A percentile compares a stretch with the other conserved stretches of the same genome.
Conservation (phyloP, 2,888 invertebrate genomes). For the Amiota communis region DNA sequence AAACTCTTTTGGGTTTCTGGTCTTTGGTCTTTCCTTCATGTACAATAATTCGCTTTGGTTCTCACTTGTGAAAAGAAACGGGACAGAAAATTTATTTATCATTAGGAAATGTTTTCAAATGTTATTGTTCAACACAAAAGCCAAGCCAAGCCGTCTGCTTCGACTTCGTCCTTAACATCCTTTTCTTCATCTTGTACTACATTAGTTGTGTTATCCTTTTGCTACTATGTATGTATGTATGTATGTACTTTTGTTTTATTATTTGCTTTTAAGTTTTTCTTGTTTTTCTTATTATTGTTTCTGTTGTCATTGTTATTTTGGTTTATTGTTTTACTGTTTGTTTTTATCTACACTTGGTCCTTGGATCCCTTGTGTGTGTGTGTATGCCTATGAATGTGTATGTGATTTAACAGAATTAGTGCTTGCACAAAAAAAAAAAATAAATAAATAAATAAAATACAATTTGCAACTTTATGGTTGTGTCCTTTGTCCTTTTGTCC, state of each 20-base stretch:
- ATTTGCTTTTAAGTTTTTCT: background rate
- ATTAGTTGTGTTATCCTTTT: background rate
- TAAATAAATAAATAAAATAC: no score
- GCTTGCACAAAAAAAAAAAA: no score
- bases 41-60: background rate
- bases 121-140: constrained; percentile 6
- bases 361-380: no score
- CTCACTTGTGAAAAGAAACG: no score
- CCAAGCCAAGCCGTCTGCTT: no score
- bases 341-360: background rate
- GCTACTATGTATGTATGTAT: background rate
- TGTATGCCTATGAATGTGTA: no score
- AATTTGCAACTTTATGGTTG: no score
- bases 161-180: no score
- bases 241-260: background rate
- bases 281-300: background rate
- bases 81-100: constrained; percentile 30
- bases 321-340: constrained; percentile 1
- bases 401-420: no score
- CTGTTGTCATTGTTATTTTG: background rate
- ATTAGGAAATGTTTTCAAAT: constrained; percentile 32
- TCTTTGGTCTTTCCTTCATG: background rate
- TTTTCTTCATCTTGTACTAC: no score
- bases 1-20: background rate
- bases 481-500: no score